Conservation (phyloP, 2,888 invertebrate species). For the Deilephila elpenor region DNA sequence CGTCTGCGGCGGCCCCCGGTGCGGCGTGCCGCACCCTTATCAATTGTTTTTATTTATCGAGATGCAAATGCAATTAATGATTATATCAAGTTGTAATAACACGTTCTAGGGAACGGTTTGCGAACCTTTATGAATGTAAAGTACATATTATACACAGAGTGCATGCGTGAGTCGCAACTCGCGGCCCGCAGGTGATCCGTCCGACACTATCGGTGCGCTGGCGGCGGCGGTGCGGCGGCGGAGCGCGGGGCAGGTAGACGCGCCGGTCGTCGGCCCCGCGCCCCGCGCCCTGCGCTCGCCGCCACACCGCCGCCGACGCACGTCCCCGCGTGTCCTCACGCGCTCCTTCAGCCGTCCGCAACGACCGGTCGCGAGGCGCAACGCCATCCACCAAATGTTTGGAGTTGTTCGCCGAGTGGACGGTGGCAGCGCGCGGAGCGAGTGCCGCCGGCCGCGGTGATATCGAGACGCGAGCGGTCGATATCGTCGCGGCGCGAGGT, state of each 20-base stretch:
- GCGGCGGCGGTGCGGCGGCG: neutral
- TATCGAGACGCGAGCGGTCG: slow-evolving; percentile 46
- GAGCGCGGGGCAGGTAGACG: neutral
- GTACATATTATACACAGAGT: neutral
- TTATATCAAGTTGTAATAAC: neutral
- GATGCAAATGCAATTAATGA: too few species aligned
- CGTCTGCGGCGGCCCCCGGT: too few species aligned
- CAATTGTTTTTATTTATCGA: too few species aligned
- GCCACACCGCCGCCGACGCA: neutral
- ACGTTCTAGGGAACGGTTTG: too few species aligned
- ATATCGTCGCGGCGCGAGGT: slow-evolving; percentile 53
- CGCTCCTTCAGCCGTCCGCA: slow-evolving; percentile 25
- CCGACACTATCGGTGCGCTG: neutral
- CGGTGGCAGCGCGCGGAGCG: neutral
- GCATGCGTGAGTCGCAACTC: neutral
- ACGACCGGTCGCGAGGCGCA: slow-evolving; percentile 9
- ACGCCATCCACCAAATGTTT: neutral
- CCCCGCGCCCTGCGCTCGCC: neutral
- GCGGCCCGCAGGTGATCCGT: neutral
- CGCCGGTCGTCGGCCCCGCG: slow-evolving; percentile 8
- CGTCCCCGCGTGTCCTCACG: slow-evolving; percentile 37
- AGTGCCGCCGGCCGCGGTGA: slow-evolving; percentile 32
- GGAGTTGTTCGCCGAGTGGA: neutral
- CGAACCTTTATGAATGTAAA: neutral
- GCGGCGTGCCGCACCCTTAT: too few species aligned